Evolutionary conservation across 2,888 invertebrate species (phyloP).

Genomic region (Ophioninae sp.): DNA sequence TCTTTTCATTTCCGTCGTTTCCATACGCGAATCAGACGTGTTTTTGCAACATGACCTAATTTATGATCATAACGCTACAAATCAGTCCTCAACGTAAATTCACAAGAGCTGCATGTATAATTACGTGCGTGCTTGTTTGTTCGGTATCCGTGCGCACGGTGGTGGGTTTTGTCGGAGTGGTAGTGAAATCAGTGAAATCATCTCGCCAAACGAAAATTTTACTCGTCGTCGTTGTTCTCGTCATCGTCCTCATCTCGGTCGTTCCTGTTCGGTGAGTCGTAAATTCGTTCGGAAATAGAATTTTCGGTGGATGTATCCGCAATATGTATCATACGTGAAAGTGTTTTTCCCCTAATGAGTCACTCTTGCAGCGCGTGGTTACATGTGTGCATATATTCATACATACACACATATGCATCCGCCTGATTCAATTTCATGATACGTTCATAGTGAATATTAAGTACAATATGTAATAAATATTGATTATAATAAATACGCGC

Average conservation of each 20-base stretch:
- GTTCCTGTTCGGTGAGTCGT: constrained; percentile 54
- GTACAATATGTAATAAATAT: no score
- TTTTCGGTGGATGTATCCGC: constrained; percentile 49
- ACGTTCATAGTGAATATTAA: no score
- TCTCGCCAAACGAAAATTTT: constrained; percentile 28
- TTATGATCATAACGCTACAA: constrained; percentile 13
- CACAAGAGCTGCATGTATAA: background rate
- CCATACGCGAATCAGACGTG: background rate
- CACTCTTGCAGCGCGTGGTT: constrained; percentile 45
- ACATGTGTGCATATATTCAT: background rate
- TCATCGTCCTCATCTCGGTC: constrained; percentile 31
- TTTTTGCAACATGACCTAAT: constrained; percentile 31
- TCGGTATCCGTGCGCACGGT: background rate
- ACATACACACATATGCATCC: background rate
- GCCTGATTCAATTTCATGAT: no score
- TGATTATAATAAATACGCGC: no score
- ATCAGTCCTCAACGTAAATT: constrained; percentile 14
- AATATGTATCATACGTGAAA: constrained; percentile 12
- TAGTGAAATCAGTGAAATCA: constrained; percentile 33
- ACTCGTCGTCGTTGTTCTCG: constrained; percentile 37
- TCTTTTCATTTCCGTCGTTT: constrained; percentile 12
- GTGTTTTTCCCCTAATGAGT: constrained; percentile 54
- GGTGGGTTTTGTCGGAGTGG: constrained; percentile 26
- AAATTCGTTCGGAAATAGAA: constrained; percentile 63
- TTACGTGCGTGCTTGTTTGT: constrained; percentile 3